Base-by-base conservation (phyloP, 2,888 invertebrate genomes). In the Ennomos erosarius region DNA sequence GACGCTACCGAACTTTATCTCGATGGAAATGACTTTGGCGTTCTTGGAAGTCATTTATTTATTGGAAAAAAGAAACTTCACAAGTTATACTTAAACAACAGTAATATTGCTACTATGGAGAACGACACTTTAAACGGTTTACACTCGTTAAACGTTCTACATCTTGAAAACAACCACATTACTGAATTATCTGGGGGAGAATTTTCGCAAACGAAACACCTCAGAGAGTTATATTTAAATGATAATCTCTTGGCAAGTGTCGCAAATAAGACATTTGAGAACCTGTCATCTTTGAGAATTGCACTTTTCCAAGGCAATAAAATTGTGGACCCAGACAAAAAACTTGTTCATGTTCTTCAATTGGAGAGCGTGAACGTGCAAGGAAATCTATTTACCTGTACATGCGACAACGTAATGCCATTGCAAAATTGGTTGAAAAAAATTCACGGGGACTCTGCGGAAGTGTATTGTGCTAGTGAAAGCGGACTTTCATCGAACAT, bases 1-100 rank as follows among this genome's bases (percentile, higher is more conserved):
- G 97, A 97, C 82, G 97, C 97, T 34, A 97, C 97, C 39, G 96
- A 97, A 85, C 95, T 97, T 55, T 96, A 96, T 84, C 93, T 98
- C 59, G 97, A 97, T 81, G 97, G 97, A 11, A 97, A 97, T 82
- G 93, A 95, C 76, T 94, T 97, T 67, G 94, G 95, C 12, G 93
- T 95, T 50, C 92, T 98, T 34, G 94, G 94, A 57, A 96, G 96
- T 81, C 97, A 97, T 85, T 94, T 96, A 70, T 97, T 98, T 84
- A 96, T 97, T 74, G 97, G 97, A 8, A 96, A 97, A 84, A 96
- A 96, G 82, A 95, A 96, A 79, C 90, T 97, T 65, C 95, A 95
- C 76, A 95, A 95, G 69, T 92, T 97, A 47, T 97, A 94, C 83
- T 90, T 97, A 56, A 97, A 97, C 81, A 95, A 95, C 82, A 96